These are phyloP conservation scores for Tympanoctomys barrerae DNA, from an alignment of 2,797 vertebrate species.

Conservation along the genomic window DNA sequence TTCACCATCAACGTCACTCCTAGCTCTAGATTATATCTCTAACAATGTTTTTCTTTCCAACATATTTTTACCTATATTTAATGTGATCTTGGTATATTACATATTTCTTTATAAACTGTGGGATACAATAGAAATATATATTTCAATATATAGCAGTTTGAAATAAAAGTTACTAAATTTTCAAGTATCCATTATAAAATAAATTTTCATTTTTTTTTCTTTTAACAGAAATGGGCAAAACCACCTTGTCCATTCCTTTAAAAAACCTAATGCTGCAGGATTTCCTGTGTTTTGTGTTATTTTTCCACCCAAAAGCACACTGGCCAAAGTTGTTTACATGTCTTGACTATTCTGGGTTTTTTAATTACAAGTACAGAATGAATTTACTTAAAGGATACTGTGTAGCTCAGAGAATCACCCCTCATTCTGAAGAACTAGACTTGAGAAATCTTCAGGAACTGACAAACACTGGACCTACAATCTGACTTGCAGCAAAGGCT, in stretches of 20 bases:
- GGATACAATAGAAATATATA: not conserved
- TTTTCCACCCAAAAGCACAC: not conserved
- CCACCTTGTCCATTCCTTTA: not conserved
- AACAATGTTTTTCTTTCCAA: not conserved
- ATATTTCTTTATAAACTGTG: not conserved
- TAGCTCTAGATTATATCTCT: not conserved
- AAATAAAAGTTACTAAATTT: not conserved
- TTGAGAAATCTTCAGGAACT: not conserved
- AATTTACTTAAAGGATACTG: not conserved
- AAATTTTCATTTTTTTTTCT: not conserved
- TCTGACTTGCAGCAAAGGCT: not conserved
- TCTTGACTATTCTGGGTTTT: not conserved
- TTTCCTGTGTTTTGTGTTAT: slow-evolving; percentile 14
- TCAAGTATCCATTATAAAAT: not conserved
- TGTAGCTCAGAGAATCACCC: not conserved
- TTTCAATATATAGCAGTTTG: not conserved
- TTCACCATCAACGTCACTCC: not conserved
- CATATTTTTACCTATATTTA: not conserved
- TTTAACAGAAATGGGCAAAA: not conserved
- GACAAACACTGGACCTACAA: not conserved
- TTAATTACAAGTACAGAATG: not conserved
- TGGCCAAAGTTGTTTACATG: not conserved
- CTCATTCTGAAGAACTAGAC: not conserved
- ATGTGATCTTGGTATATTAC: not conserved
- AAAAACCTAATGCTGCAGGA: not conserved